These are phyloP conservation scores for Chiloscyllium plagiosum DNA, from an alignment of 2,113 vertebrate species.

Conservation along the genomic window DNA sequence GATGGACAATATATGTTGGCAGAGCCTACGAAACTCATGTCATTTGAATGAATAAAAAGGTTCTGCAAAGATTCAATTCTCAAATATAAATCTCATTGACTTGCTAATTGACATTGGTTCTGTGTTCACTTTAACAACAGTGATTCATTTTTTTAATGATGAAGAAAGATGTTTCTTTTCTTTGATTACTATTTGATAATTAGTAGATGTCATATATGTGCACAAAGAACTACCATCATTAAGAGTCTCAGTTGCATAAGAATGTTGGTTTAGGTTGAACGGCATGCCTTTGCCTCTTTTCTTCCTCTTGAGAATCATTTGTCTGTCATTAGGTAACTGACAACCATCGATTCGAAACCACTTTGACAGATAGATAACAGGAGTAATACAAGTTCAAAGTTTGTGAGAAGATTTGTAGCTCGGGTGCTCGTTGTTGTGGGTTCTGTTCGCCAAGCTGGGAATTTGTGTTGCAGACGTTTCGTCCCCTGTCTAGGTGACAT, in stretches of 20 bases:
- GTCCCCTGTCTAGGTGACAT: no score
- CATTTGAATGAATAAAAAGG: neutral
- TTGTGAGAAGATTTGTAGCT: no score
- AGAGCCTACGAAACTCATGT: no score
- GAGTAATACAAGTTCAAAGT: neutral
- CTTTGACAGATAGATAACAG: neutral
- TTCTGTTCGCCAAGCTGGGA: no score
- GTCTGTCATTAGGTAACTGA: neutral
- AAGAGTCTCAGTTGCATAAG: neutral
- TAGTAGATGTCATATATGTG: neutral
- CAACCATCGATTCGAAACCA: neutral
- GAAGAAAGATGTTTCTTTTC: neutral
- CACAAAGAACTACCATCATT: neutral
- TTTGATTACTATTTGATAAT: neutral
- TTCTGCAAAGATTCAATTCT: neutral
- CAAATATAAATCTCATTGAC: neutral
- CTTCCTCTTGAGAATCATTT: neutral
- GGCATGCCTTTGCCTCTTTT: neutral
- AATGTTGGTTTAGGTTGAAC: neutral
- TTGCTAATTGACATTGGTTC: neutral
- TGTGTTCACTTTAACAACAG: neutral
- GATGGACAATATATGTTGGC: no score
- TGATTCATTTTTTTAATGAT: neutral
- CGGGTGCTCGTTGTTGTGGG: no score
- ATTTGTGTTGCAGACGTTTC: no score